Percentiles rank a stretch among this genome's conserved stretches.
These are phyloP conservation scores for Gerosis bhagava DNA, from an alignment of 2,888 invertebrate genomes.

Conservation along the genomic window DNA sequence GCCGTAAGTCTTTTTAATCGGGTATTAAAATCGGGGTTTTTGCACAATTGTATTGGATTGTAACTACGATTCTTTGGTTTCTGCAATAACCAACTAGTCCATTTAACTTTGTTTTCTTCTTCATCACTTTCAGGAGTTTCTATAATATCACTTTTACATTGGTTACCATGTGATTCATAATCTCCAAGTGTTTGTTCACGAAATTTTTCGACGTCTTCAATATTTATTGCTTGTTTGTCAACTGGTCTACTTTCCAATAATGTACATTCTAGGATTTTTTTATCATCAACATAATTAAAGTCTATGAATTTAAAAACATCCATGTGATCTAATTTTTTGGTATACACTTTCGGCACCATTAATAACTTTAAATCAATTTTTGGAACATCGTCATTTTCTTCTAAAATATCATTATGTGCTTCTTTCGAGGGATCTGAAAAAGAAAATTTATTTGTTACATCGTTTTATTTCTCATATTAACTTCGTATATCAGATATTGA, in stretches of 20 bases:
- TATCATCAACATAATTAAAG: conserved; percentile 41
- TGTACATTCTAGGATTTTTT: conserved; percentile 47
- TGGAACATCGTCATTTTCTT: conserved; percentile 29
- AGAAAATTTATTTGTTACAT: not conserved
- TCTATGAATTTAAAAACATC: conserved; percentile 41
- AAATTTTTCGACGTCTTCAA: conserved; percentile 26
- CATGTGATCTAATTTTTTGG: conserved; percentile 62
- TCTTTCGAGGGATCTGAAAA: not conserved
- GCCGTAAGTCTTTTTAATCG: conserved; percentile 57
- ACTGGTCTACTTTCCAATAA: conserved; percentile 55
- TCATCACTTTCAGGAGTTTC: conserved; percentile 8
- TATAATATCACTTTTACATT: conserved; percentile 11
- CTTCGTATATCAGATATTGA: no score
- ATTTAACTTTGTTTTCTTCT: conserved; percentile 43
- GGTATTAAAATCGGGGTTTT: conserved; percentile 74
- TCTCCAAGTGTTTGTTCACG: conserved; percentile 1
- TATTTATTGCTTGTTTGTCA: conserved; percentile 34
- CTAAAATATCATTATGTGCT: not conserved
- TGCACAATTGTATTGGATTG: conserved; percentile 61
- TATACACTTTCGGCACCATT: conserved; percentile 58
- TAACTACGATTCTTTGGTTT: conserved; percentile 61
- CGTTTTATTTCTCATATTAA: not conserved
- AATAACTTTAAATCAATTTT: conserved; percentile 64
- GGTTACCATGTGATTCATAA: conserved; percentile 16
- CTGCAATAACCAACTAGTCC: conserved; percentile 53